Evolutionary conservation across 2,113 vertebrate species (phyloP), one percentile per base, ranked within the genome.

Genomic region (Chaetodon auriga): DNA sequence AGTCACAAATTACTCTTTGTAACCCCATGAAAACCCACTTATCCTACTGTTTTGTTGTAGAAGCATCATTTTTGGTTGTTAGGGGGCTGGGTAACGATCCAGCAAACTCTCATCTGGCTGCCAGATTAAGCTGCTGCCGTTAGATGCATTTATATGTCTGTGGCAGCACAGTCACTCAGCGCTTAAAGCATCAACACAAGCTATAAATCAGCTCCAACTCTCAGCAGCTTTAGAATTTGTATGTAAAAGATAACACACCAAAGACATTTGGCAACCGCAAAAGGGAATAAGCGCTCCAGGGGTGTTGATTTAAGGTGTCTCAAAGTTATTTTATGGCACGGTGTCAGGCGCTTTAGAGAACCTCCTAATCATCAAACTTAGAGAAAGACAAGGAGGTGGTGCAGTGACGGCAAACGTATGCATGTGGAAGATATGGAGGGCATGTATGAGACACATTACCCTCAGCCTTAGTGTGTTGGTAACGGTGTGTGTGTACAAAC

Each of bases 191-290:
- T 88, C 86, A 88, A 86, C 83, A 83, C 62, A 43, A 80, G 75
- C 87, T 80, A 82, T 89, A 92, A 91, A 91, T 93, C 87, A 89
- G 54, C 77, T 54, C 60, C 41, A 15, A 86, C 63, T 79, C 66
- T 0, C 30, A 83, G 90, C 88, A 81, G 87, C 77, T 74, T 88
- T 76, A 41, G 36, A 83, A 78, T 74, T 88, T 87, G 76, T 76
- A 80, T 80, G 80, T 83, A 85, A 89, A 90, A 86, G 78, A 88
- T 90, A 81, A 72, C 80, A 81, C 9, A 23, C n/a, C 13, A 84
- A 89, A 87, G 72, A 88, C 83, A 87, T 89, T 92, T 92, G 90
- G 86, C 87, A 83, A 76, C 74, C 5, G 25, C 64, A 35, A 71
- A 75, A 74, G 65, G 62, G 81, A 78, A 80, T 36, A 80, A 68